Evolutionary conservation across 2,797 vertebrate genomes (phyloP).

Genomic region (Manis pentadactyla): DNA sequence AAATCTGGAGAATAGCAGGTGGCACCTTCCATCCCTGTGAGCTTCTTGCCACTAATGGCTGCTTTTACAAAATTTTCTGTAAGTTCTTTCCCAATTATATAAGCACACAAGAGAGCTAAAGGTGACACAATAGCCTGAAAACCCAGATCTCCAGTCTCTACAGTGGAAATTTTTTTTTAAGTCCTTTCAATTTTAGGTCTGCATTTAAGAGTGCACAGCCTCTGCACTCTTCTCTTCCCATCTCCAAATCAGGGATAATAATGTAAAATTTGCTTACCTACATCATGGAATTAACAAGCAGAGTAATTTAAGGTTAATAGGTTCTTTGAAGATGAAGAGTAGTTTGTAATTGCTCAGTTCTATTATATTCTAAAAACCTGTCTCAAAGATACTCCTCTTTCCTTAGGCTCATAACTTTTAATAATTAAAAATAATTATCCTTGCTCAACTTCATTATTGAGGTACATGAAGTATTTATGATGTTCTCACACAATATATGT

Average conservation of each 20-base stretch:
- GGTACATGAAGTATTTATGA: neutral
- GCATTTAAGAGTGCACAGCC: too few species aligned
- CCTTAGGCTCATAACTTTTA: conserved; percentile 45
- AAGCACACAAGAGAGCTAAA: neutral
- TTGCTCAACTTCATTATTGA: conserved; percentile 22
- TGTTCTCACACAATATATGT: neutral
- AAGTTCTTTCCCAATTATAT: neutral
- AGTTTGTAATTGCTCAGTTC: conserved; percentile 61
- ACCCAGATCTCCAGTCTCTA: neutral
- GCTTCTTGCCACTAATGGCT: neutral
- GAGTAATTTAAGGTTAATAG: conserved; percentile 64
- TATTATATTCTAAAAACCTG: conserved; percentile 33
- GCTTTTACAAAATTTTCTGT: neutral
- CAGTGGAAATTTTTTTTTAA: neutral
- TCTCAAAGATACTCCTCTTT: conserved; percentile 44
- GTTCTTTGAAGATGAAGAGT: conserved; percentile 71
- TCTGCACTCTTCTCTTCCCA: neutral
- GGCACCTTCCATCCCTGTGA: neutral
- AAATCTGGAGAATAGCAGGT: neutral
- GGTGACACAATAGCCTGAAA: neutral
- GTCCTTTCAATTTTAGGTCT: neutral
- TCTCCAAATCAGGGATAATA: conserved; percentile 48
- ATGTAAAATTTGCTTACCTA: conserved; percentile 12
- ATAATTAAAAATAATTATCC: conserved; percentile 67
- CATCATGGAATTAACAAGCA: conserved; percentile 50